Conservation (phyloP, 2,113 vertebrate genomes). For the Pedionomus torquatus region DNA sequence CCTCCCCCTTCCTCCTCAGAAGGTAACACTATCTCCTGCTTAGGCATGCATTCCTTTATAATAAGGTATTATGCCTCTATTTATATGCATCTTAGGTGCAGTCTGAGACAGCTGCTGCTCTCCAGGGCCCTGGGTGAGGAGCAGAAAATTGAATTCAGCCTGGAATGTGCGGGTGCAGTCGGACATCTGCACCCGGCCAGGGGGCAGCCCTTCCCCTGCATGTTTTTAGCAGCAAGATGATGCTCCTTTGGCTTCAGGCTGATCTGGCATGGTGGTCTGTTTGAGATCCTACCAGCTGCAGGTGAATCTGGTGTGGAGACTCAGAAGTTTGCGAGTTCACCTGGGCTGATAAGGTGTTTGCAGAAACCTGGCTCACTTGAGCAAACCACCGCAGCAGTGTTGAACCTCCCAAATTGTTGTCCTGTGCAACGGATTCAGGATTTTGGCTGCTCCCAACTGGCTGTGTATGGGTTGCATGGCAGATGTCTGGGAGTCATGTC, state of each 20-base stretch:
- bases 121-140: conserved; percentile 21
- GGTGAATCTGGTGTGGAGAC: accelerated
- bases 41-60: conserved; percentile 63
- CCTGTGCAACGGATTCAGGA: neutral
- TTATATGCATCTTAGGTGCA: conserved; percentile 54
- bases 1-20: neutral
- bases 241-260: neutral
- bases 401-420: neutral
- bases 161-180: conserved; percentile 44
- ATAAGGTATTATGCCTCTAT: conserved; percentile 54
- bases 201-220: neutral
- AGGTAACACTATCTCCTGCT: conserved; percentile 54
- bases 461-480: neutral
- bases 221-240: neutral
- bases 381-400: neutral
- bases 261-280: accelerated
- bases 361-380: neutral
- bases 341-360: neutral
- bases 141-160: conserved; percentile 61
- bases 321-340: neutral
- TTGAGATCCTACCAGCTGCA: neutral
- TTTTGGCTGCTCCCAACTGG: neutral
- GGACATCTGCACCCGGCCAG: neutral
- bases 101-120: conserved; percentile 52
- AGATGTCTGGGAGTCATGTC: neutral